Percentiles rank a stretch among this genome's conserved stretches.
Conservation (phyloP, 2,888 invertebrate species). For the Junonia oenone region DNA sequence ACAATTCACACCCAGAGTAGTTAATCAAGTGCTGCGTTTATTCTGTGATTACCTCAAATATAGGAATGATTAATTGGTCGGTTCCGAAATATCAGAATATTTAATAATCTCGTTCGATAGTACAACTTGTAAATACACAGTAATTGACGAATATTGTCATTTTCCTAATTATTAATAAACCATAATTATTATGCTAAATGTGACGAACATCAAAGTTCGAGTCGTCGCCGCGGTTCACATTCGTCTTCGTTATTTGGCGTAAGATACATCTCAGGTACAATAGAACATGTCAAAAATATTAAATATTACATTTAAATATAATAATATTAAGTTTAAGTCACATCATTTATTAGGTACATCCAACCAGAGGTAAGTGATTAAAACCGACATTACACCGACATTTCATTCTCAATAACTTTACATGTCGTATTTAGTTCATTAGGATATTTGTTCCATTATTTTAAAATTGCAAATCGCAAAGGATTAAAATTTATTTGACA, state of each 20-base stretch:
- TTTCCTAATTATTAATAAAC: constrained; percentile 42
- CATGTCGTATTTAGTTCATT: background rate
- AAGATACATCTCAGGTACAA: constrained; percentile 60
- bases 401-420: background rate
- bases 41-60: background rate
- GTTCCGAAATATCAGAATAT: background rate
- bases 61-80: background rate
- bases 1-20: constrained; percentile 3
- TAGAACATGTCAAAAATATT: constrained; percentile 54
- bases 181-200: constrained; percentile 16
- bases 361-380: background rate
- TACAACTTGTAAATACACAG: constrained; percentile 37
- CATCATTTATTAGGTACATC: no score
- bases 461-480: background rate
- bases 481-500: constrained; percentile 41
- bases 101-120: background rate
- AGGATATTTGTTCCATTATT: background rate
- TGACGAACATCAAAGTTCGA: constrained; percentile 19
- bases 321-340: background rate
- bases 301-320: background rate
- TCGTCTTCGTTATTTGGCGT: constrained; percentile 53
- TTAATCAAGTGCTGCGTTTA: background rate
- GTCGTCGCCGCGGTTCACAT: constrained; percentile 55
- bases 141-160: constrained; percentile 72
- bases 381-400: background rate